Base-by-base conservation (phyloP, 2,888 invertebrate species). In the Apodemia hepburni region DNA sequence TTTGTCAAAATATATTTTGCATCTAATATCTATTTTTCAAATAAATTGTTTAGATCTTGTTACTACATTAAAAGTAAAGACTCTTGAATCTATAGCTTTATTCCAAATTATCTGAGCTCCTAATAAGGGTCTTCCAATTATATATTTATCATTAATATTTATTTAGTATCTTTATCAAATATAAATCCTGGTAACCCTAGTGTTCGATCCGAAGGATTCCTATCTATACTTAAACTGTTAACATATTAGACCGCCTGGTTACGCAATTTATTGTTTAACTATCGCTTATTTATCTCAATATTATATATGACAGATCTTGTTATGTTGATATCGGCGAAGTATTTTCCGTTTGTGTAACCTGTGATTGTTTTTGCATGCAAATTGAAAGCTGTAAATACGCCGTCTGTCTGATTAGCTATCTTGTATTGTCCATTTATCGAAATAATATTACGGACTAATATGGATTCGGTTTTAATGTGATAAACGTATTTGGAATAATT, bases 281-380 rank as follows among this genome's bases (percentile, higher is more conserved):
- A 80, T 79, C 74, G 77, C 76, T 79, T 81, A 85, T 84, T 82
- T 84, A 75, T 75, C 72, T 72, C 71, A 66, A 72, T 75, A 73
- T 79, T 81, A 81, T 80, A 80, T 78, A 81, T 75, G 75, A 75
- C 74, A 74, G 76, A 73, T 80, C 87, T 88, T 84, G 85, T 88
- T 85, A 82, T 80, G 79, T 78, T 76, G 75, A 82, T 79, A 81
- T 78, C 79, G 78, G 78, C 72, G 71, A 75, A 77, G 81, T 79
- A 83, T 82, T 82, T 80, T 77, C 84, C 76, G 76, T 83, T 81
- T 79, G 74, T 75, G 77, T 72, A 73, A 70, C 67, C 67, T 72
- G 72, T 80, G 82, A 83, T 84, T 86, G 85, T 87, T 83, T 80
- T 75, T 79, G 70, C 76, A 88, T 87, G 84, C 82, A 86, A 87